These are phyloP conservation scores for Cephus pulcher DNA, from an alignment of 2,888 invertebrate species.

Conservation along the genomic window DNA sequence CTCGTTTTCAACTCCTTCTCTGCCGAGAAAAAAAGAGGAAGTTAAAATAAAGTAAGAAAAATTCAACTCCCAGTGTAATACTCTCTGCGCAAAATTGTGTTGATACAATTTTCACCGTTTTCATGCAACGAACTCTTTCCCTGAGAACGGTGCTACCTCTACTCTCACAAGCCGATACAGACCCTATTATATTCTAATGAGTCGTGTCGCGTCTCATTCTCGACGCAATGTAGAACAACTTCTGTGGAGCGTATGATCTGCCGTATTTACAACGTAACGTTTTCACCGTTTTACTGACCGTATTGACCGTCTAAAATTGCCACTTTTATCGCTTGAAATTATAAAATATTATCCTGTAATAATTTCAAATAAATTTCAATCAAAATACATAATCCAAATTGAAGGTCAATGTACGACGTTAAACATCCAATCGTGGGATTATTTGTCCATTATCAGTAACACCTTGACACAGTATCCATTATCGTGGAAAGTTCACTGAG, in stretches of 20 bases:
- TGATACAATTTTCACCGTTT: not conserved
- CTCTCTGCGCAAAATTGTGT: not conserved
- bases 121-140: conserved; percentile 4
- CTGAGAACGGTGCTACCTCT: conserved; percentile 55
- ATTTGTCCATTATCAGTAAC: not conserved
- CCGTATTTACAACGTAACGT: not conserved
- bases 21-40: not conserved
- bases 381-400: not conserved
- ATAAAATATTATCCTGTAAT: not conserved
- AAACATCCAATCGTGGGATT: not conserved
- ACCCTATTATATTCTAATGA: conserved; percentile 50
- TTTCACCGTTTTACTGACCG: not conserved
- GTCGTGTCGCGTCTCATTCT: conserved; percentile 22
- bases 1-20: not conserved
- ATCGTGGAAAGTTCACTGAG: not conserved
- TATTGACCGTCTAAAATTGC: not conserved
- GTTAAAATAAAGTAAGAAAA: not conserved
- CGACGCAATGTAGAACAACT: conserved; percentile 29
- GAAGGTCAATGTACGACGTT: not conserved
- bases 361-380: not conserved
- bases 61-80: not conserved
- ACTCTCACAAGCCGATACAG: conserved; percentile 44
- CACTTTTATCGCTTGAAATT: not conserved
- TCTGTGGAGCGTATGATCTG: conserved; percentile 16
- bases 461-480: not conserved